These are phyloP conservation scores for Terebella lapidaria DNA, from an alignment of 2,888 invertebrate species.

Conservation along the genomic window DNA sequence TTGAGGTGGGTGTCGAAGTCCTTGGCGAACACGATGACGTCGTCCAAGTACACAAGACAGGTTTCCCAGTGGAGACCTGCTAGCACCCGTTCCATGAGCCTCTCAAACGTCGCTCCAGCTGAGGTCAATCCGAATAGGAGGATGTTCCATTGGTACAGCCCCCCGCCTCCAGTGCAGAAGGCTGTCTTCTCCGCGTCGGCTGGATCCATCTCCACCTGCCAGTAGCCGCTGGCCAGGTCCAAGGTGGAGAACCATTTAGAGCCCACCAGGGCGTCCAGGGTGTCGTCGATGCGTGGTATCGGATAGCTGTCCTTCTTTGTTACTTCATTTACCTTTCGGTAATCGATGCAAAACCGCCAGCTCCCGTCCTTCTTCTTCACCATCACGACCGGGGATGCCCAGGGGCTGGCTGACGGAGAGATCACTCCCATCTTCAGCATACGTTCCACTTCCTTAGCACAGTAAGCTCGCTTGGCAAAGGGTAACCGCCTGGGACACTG, in stretches of 20 bases:
- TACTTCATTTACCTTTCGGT: slow-evolving; percentile 12
- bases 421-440: slow-evolving; percentile 7
- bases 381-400: slow-evolving; percentile 6
- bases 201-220: too few species aligned
- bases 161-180: slow-evolving; percentile 1
- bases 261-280: slow-evolving; percentile 20
- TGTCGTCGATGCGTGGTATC: slow-evolving; percentile 17
- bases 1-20: background rate
- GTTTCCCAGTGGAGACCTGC: background rate
- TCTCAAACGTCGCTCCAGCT: slow-evolving; percentile 5
- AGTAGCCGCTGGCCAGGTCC: too few species aligned
- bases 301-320: slow-evolving; percentile 21
- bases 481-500: slow-evolving; percentile 1
- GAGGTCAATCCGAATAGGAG: slow-evolving; percentile 6
- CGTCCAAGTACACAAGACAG: slow-evolving; percentile 3
- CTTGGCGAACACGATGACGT: too few species aligned
- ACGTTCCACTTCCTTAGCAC: background rate
- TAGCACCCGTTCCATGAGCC: slow-evolving; percentile 3
- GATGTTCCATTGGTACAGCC: slow-evolving; percentile 3
- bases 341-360: slow-evolving; percentile 14
- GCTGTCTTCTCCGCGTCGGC: slow-evolving; percentile 2
- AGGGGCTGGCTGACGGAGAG: slow-evolving; percentile 4
- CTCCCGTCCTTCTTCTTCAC: slow-evolving; percentile 15
- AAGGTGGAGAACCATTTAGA: too few species aligned
- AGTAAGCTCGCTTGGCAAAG: background rate